Evolutionary conservation across 2,113 vertebrate genomes (phyloP), one percentile per base, ranked within the genome.

Genomic region (Siphamia tubifer): DNA sequence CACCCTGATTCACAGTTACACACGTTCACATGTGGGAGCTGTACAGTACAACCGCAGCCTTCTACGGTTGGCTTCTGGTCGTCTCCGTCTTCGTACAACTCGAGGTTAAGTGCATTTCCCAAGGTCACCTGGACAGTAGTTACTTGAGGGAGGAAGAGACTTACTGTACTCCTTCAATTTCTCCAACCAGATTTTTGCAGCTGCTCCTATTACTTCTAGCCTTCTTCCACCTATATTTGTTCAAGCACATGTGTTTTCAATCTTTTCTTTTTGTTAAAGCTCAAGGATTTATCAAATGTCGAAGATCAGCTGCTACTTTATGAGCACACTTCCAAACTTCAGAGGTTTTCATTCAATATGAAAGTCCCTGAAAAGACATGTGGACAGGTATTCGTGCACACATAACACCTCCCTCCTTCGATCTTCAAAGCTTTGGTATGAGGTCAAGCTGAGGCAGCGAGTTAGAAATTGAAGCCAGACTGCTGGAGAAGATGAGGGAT

Each of bases 391-490:
- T 15, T 28, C 20, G 12, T 20, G 39, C 24, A 51, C n/a, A 13
- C 28, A 5, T 17, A 13, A 2, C 16, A 27, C 49, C n/a, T 19
- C 49, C 40, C 54, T 25, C 19, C 28, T 19, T 5, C 42, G 32
- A 47, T 52, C 57, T 62, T 70, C 53, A 40, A 74, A 68, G 60
- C 27, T 54, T 25, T 53, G 39, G 36, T 48, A 27, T 30, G 63
- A 71, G 65, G 65, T 84, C 69, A 74, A 70, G 23, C 48, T 20
- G 36, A 45, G 53, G 48, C 56, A 70, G 35, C 32, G 45, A 60
- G 54, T 40, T 64, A 27, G 13, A 74, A 80, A 82, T 61, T 60
- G 52, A 75, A 71, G 40, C 73, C 76, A 85, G 48, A 75, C 57
- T 8, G 40, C 34, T 15, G 30, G 13, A 65, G 19, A 38, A 74